Conservation (phyloP, 2,113 vertebrate genomes). For the Brachionichthys hirsutus region DNA sequence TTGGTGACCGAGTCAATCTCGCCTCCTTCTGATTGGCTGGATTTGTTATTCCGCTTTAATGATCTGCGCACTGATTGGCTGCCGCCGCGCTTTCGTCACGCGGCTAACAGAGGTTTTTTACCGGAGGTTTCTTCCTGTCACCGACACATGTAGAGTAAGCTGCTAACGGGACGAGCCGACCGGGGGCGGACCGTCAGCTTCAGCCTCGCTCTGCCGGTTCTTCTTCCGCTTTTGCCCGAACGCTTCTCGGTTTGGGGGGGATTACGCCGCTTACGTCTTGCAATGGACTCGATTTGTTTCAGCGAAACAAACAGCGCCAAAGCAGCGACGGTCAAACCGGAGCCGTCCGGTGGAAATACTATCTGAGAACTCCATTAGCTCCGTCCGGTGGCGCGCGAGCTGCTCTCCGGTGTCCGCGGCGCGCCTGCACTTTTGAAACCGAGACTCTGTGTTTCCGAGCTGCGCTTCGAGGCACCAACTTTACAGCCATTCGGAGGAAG, state of each 20-base stretch:
- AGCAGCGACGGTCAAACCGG: slow-evolving; percentile 41
- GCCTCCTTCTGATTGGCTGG: slow-evolving; percentile 80
- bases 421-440: slow-evolving; percentile 39
- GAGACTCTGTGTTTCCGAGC: slow-evolving; percentile 34
- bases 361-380: slow-evolving; percentile 80
- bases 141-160: slow-evolving; percentile 87
- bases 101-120: slow-evolving; percentile 78
- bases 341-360: slow-evolving; percentile 78
- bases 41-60: slow-evolving; percentile 88
- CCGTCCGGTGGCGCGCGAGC: slow-evolving; percentile 36
- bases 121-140: slow-evolving; percentile 89
- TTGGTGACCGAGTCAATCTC: slow-evolving; percentile 46
- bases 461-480: slow-evolving; percentile 29
- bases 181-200: slow-evolving; percentile 21
- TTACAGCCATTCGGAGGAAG: slow-evolving; percentile 60
- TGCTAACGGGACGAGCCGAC: slow-evolving; percentile 48
- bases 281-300: slow-evolving; percentile 61
- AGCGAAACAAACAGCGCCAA: slow-evolving; percentile 43
- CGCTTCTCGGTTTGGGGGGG: slow-evolving; percentile 30
- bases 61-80: slow-evolving; percentile 82
- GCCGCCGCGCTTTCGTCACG: slow-evolving; percentile 77
- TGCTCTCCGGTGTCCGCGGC: slow-evolving; percentile 13
- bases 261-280: slow-evolving; percentile 33
- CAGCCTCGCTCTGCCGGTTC: no score
- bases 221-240: slow-evolving; percentile 1